Conservation (phyloP, 1,140 invertebrate species). For the Procambarus clarkii region DNA sequence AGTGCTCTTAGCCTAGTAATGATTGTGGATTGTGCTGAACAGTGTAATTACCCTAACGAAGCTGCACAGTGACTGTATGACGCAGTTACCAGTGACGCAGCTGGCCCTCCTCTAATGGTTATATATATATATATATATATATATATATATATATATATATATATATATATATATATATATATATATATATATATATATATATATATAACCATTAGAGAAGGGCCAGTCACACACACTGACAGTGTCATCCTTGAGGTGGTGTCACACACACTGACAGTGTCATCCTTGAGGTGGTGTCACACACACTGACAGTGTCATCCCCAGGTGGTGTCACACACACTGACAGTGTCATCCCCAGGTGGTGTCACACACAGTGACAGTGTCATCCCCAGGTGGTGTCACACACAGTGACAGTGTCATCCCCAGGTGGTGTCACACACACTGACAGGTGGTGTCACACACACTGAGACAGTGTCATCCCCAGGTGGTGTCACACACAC, state of each 20-base stretch:
- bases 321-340: too few species aligned
- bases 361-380: too few species aligned
- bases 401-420: background rate
- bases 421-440: background rate
- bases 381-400: too few species aligned
- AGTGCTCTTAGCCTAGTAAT: background rate
- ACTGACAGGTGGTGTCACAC: background rate
- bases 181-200: background rate
- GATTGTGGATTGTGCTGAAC: background rate
- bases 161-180: constrained; percentile 2
- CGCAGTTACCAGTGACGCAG: too few species aligned
- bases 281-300: background rate
- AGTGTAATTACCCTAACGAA: background rate
- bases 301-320: background rate
- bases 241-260: background rate
- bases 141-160: constrained; percentile 6
- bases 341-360: too few species aligned
- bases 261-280: background rate
- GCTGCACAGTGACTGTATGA: too few species aligned
- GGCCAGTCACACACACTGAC: background rate
- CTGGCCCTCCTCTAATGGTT: background rate
- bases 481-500: too few species aligned
- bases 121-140: background rate
- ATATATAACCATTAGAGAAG: background rate
- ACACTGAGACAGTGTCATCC: background rate